Evolutionary conservation across 2,797 vertebrate species (phyloP), one percentile per base, ranked within the genome.

Genomic region (Pseudocheirus occidentalis): DNA sequence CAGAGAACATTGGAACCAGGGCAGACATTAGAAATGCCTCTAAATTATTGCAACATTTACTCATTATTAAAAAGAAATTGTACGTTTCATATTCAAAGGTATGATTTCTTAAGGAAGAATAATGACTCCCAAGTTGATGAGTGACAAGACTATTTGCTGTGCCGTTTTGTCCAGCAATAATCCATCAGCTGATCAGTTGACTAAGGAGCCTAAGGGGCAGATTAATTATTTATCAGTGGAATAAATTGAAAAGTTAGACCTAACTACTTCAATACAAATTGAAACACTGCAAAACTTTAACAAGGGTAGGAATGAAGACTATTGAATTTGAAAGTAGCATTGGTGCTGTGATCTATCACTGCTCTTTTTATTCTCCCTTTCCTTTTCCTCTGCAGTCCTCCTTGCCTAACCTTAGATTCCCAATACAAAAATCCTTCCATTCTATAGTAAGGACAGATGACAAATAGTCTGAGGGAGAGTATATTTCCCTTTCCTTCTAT

Each of bases 191-290:
- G 96, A 98, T 97, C 94, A 95, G 95, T 98, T 98, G 98, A 97
- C 98, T 97, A 98, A 97, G 94, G 55, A 96, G 54, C 55, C 96
- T 95, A 96, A 91, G 95, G 96, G 96, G 54, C 55, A 97, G 95
- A 97, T 98, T 96, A 97, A 98, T 98, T 98, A 98, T 98, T 98
- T 97, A 98, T 29, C 94, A 94, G 90, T 94, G 93, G 54, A 98
- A 98, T 97, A 97, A 97, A 98, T 94, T 95, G 96, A 98, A 97
- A 97, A 97, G 95, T 98, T 97, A 97, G 40, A 95, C 92, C 95
- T 97, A 59, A 94, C 31, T 97, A 91, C 92, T 54, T 94, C 95
- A 97, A 90, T 97, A 95, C 40, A 96, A 95, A 95, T 93, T 96
- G 21, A 0, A 0, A 95, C 94, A 94, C 28, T 92, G 53, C 94